phyloP scores from a whole-genome alignment of 2,797 vertebrate genomes.

The Epinephelus coioides region DNA sequence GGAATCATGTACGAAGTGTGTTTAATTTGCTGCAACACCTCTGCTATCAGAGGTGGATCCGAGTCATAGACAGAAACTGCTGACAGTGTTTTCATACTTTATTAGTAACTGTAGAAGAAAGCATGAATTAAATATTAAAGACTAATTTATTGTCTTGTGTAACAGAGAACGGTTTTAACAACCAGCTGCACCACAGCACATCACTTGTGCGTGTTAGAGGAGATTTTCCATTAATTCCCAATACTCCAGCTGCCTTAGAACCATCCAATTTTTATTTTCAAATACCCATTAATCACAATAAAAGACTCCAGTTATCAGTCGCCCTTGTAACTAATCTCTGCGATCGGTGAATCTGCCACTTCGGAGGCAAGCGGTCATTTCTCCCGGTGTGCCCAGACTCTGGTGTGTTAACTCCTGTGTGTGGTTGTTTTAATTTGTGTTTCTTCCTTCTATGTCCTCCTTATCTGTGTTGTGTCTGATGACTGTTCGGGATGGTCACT shows the following conservation, averaged over 20 bases:
- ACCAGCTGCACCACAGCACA: slow-evolving; percentile 5
- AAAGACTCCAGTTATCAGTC: slow-evolving; percentile 24
- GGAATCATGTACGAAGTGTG: slow-evolving; percentile 66
- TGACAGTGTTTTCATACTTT: slow-evolving; percentile 41
- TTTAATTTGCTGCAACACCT: slow-evolving; percentile 70
- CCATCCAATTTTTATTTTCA: slow-evolving; percentile 12
- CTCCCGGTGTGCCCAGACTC: slow-evolving; percentile 89
- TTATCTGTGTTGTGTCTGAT: slow-evolving; percentile 99
- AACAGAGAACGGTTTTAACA: slow-evolving; percentile 9
- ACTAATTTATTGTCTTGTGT: slow-evolving; percentile 9
- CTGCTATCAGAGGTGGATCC: slow-evolving; percentile 53
- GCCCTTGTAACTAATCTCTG: slow-evolving; percentile 4
- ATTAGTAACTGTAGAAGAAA: slow-evolving; percentile 10
- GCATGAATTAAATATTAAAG: slow-evolving; percentile 28
- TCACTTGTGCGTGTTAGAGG: slow-evolving; percentile 18
- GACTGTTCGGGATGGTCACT: slow-evolving; percentile 99
- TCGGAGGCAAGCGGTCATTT: slow-evolving; percentile 89
- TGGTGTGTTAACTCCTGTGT: slow-evolving; percentile 90
- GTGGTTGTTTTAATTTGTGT: slow-evolving; percentile 99
- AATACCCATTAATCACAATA: slow-evolving; percentile 43
- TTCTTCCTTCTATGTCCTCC: slow-evolving; percentile 99
- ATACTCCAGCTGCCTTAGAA: slow-evolving; percentile 4
- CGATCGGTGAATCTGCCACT: slow-evolving; percentile 59
- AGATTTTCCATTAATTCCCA: slow-evolving; percentile 28
- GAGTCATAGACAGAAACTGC: slow-evolving; percentile 21